A percentile compares a stretch with the other conserved stretches of the same genome.
These are phyloP conservation scores for Sacculina carcini DNA, from an alignment of 2,888 invertebrate genomes.

Conservation along the genomic window DNA sequence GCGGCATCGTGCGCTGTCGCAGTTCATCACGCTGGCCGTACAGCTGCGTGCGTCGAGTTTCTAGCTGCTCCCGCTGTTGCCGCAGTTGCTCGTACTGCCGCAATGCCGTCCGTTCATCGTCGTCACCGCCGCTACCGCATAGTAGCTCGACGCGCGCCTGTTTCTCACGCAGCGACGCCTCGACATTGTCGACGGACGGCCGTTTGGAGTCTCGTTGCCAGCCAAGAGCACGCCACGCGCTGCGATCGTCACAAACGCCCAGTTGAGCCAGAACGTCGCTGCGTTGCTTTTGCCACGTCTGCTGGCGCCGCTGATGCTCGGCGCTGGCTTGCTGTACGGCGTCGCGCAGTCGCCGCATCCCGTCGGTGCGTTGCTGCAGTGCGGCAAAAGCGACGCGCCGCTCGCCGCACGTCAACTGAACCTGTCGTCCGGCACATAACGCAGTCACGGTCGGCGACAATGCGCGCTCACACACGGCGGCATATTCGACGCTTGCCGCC, in stretches of 20 bases:
- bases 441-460: too few species aligned
- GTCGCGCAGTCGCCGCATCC: not conserved
- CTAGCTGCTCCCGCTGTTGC: not conserved
- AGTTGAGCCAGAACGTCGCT: not conserved
- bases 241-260: not conserved
- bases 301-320: not conserved
- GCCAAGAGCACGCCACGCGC: not conserved
- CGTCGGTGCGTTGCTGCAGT: not conserved
- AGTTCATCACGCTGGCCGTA: constrained; percentile 17
- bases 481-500: too few species aligned
- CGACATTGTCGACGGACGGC: not conserved
- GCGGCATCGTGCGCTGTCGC: constrained; percentile 21
- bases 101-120: too few species aligned
- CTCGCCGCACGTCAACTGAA: not conserved
- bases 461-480: too few species aligned
- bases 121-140: not conserved
- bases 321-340: not conserved
- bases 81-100: not conserved
- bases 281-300: not conserved
- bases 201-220: too few species aligned
- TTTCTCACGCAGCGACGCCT: not conserved
- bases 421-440: not conserved
- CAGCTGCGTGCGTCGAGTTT: not conserved
- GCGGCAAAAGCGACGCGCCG: too few species aligned
- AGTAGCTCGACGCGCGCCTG: not conserved